These are phyloP conservation scores for Tenthredo amoena DNA, from an alignment of 2,888 invertebrate genomes.

Conservation along the genomic window DNA sequence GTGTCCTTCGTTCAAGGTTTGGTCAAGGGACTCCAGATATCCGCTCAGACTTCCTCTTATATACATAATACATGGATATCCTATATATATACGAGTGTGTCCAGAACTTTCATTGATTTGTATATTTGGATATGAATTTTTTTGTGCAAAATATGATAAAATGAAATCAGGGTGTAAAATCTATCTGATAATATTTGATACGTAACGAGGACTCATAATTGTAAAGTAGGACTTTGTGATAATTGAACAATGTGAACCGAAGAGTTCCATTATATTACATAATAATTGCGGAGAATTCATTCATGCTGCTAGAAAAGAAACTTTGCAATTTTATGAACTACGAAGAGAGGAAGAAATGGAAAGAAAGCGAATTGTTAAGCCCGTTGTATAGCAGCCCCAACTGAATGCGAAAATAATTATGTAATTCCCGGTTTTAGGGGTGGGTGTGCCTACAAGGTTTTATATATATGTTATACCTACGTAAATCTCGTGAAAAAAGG, in stretches of 20 bases:
- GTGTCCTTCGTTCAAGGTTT: neutral
- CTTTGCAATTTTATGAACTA: neutral
- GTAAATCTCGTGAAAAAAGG: neutral
- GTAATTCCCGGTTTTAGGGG: neutral
- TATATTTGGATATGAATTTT: neutral
- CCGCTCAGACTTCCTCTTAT: neutral
- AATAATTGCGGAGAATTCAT: neutral
- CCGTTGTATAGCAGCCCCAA: neutral
- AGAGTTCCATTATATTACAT: neutral
- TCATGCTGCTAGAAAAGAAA: neutral
- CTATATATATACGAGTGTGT: neutral
- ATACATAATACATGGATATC: neutral
- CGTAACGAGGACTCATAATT: neutral
- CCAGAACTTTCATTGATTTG: neutral
- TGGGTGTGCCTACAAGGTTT: neutral
- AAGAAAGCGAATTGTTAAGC: too few relatives aligned
- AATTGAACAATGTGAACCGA: neutral
- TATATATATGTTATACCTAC: neutral
- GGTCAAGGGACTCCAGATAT: constrained; percentile 38
- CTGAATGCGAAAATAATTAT: constrained; percentile 10
- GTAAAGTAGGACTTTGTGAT: neutral
- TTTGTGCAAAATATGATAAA: neutral
- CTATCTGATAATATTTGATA: neutral
- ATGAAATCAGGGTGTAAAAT: neutral
- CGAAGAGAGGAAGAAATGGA: neutral